Evolutionary conservation across 2,113 vertebrate species (phyloP), one percentile per base, ranked within the genome.

Genomic region (Alethe castanea): DNA sequence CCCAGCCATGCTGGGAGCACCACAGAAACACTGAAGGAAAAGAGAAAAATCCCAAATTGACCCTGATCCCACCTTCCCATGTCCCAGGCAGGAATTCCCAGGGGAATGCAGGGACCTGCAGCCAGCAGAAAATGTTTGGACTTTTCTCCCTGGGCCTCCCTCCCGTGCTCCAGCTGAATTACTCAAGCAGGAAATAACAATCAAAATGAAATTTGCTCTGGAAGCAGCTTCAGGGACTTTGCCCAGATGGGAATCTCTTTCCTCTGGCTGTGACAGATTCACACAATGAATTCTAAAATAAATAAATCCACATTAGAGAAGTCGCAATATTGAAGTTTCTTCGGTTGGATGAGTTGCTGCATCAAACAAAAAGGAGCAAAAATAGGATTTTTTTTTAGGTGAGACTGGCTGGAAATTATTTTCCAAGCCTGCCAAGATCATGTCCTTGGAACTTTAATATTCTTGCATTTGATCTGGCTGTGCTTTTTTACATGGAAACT

Each of bases 141-240:
- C 7, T 86, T 72, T 23, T 10, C 47, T 84, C 7, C 3, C 19
- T 36, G 20, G 18, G 65, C 73, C 85, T 84, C 74, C 15, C n/a
- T 90, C 5, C 12, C 8, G 74, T 35, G 11, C 88, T 94, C 59
- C 64, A 66, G 64, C 83, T 84, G 61, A 57, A 42, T 81, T 76
- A 64, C 64, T 74, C 77, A 64, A 23, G 22, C 95, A 92, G 91
- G 94, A 95, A 96, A 89, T 69, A 57, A 80, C 81, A 95, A 87
- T 54, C 76, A 76, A 93, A 90, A 88, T 31, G 33, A 50, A 36
- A 72, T 94, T 92, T 69, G 44, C 67, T 36, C 6, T 57, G 78
- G 86, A 64, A 81, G 83, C 26, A n/a, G 65, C 84, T 91, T 12
- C 61, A 89, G 83, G 57, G 89, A 19, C 67, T 84, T 53, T 69